A percentile compares a stretch with the other conserved stretches of the same genome.
These are phyloP conservation scores for Drosophila colorata DNA, from an alignment of 2,888 invertebrate species.

Conservation along the genomic window DNA sequence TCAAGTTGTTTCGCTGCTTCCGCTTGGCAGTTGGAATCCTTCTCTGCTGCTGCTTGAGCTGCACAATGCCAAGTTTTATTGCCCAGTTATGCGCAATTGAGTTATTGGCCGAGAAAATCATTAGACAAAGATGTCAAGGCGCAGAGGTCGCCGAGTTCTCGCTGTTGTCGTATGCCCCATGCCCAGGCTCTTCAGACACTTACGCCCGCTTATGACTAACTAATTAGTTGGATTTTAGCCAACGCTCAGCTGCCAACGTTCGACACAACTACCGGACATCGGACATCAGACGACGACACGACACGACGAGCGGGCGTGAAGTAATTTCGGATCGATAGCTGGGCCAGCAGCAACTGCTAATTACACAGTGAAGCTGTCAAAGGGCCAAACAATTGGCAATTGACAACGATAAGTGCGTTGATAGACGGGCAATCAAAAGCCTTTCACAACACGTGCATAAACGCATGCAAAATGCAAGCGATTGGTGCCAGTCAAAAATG, in stretches of 20 bases:
- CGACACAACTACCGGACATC: constrained; percentile 12
- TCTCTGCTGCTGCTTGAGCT: neutral
- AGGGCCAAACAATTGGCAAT: constrained; percentile 29
- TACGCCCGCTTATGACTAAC: constrained; percentile 26
- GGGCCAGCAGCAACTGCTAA: constrained; percentile 29
- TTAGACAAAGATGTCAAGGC: constrained; percentile 46
- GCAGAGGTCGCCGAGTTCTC: constrained; percentile 12
- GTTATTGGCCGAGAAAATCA: constrained; percentile 22
- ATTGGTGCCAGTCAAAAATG: constrained; percentile 1
- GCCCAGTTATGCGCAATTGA: constrained; percentile 27
- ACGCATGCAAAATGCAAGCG: constrained; percentile 40
- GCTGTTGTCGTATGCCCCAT: neutral
- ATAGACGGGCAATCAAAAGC: constrained; percentile 51
- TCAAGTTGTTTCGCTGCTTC: constrained; percentile 18
- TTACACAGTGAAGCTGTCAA: constrained; percentile 27
- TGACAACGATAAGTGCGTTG: constrained; percentile 45
- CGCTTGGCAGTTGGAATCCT: constrained; percentile 10
- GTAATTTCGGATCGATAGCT: constrained; percentile 43
- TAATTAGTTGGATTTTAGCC: constrained; percentile 58
- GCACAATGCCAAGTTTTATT: constrained; percentile 42
- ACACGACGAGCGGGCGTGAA: constrained; percentile 21
- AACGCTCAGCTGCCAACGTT: constrained; percentile 25
- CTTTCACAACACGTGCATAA: constrained; percentile 37
- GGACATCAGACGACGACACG: neutral
- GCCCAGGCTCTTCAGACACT: neutral